Percentiles rank a stretch among this genome's conserved stretches.
Conservation (phyloP, 2,797 vertebrate species). For the Avahi laniger region DNA sequence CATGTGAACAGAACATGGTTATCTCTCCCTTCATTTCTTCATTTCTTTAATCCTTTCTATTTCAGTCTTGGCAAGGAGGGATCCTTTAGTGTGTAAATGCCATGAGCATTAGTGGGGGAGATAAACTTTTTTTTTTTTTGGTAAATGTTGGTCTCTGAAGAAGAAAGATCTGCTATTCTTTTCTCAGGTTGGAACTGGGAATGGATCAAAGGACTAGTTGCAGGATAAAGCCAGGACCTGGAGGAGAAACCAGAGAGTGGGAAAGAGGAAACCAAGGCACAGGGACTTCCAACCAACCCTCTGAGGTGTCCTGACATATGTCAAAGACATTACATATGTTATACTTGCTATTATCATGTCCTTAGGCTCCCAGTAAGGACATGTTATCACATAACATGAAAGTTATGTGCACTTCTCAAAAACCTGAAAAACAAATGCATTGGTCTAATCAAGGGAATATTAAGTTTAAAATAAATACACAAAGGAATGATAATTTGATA, state of each 20-base stretch:
- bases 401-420: neutral
- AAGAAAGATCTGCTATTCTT: neutral
- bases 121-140: neutral
- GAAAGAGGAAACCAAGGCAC: neutral
- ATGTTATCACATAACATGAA: neutral
- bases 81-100: neutral
- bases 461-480: neutral
- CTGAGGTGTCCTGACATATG: neutral
- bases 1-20: neutral
- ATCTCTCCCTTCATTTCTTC: neutral
- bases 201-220: neutral
- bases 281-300: neutral
- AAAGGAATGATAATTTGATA: neutral
- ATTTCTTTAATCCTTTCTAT: slow-evolving; percentile 34
- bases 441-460: neutral
- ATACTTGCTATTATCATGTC: neutral
- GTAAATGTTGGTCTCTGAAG: slow-evolving; percentile 18
- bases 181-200: neutral
- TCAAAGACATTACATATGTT: neutral
- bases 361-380: neutral
- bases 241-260: neutral
- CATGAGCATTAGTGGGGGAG: neutral
- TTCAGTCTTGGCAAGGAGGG: neutral
- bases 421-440: neutral
- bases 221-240: neutral